Evolutionary conservation across 35 echinoderm and acorn worm genomes (phyloP).

Genomic region (Heliocidaris erythrogramma): DNA sequence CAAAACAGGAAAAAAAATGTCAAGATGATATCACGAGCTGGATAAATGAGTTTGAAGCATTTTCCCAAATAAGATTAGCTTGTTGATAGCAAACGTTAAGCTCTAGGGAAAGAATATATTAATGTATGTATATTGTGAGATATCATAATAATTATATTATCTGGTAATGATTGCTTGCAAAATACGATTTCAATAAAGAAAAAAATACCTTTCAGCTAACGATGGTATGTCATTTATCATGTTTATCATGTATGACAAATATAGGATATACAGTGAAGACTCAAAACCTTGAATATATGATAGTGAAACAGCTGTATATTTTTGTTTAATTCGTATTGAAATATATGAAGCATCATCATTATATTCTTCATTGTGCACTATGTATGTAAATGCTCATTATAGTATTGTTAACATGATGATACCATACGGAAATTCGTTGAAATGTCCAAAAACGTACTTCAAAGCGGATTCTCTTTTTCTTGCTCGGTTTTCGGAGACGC

Average conservation of each 20-base stretch:
- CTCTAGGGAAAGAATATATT: too few species aligned
- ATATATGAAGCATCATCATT: neutral
- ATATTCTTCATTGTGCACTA: neutral
- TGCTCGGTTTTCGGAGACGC: neutral
- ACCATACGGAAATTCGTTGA: neutral
- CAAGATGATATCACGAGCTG: too few species aligned
- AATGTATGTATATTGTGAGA: too few species aligned
- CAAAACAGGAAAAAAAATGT: too few species aligned
- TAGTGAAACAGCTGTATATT: neutral
- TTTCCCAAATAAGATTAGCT: too few species aligned
- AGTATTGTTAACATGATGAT: neutral
- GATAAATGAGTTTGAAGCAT: too few species aligned
- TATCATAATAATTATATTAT: too few species aligned
- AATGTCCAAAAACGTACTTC: neutral
- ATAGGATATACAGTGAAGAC: neutral
- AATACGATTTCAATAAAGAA: too few species aligned
- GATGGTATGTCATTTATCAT: neutral
- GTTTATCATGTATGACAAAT: too few species aligned
- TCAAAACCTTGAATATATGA: neutral
- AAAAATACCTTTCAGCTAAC: too few species aligned
- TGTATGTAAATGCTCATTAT: neutral
- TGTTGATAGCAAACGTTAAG: too few species aligned
- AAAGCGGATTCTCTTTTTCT: neutral
- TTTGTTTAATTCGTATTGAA: neutral
- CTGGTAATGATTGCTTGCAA: too few species aligned